Percentiles rank a stretch among this genome's conserved stretches.
These are phyloP conservation scores for Xestia c-nigrum DNA, from an alignment of 2,888 invertebrate genomes.

Conservation along the genomic window DNA sequence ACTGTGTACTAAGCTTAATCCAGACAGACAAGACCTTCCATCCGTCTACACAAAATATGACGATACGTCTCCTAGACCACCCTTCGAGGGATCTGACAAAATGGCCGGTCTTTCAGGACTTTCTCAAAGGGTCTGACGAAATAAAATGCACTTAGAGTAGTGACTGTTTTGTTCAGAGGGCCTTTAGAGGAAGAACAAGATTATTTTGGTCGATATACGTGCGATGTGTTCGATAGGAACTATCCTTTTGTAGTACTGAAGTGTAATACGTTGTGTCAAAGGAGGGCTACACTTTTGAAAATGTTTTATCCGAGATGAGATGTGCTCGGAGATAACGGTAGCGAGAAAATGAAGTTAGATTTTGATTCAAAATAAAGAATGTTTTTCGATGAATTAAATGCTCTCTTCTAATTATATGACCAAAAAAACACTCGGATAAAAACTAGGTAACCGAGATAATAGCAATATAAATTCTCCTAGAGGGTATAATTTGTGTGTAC, in stretches of 20 bases:
- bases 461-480: slow-evolving; percentile 9
- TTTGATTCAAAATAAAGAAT: not conserved
- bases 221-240: slow-evolving; percentile 65
- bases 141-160: slow-evolving; percentile 85
- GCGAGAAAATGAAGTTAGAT: too few relatives aligned
- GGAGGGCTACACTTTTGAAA: slow-evolving; percentile 16
- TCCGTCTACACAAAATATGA: slow-evolving; percentile 48
- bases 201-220: slow-evolving; percentile 78
- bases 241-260: slow-evolving; percentile 41
- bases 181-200: slow-evolving; percentile 77
- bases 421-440: not conserved
- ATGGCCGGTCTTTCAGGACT: slow-evolving; percentile 69
- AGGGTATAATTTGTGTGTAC: slow-evolving; percentile 29
- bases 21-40: slow-evolving; percentile 63
- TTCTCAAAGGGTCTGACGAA: slow-evolving; percentile 79
- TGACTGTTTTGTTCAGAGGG: slow-evolving; percentile 79
- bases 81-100: slow-evolving; percentile 59
- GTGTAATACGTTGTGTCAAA: slow-evolving; percentile 37
- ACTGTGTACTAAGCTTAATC: slow-evolving; percentile 69
- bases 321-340: slow-evolving; percentile 10
- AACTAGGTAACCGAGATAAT: not conserved
- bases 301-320: slow-evolving; percentile 32
- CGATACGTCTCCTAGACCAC: slow-evolving; percentile 23
- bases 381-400: not conserved
- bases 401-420: not conserved